Evolutionary conservation across 2,888 invertebrate species (phyloP).

Genomic region (Nebria salina): DNA sequence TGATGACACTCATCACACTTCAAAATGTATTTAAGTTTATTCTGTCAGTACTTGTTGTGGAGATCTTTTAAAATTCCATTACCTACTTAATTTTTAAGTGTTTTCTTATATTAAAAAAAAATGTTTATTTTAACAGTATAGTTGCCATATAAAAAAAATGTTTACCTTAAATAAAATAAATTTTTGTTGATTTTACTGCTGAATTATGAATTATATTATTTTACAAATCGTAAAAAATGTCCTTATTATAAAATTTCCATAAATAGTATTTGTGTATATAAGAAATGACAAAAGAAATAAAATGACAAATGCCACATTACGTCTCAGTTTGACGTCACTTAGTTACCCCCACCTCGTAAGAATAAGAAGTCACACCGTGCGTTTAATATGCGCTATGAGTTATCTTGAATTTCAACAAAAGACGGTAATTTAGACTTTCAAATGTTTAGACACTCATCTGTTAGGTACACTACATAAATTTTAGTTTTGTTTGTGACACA

Average conservation of each 20-base stretch:
- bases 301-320: not conserved
- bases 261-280: not conserved
- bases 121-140: not conserved
- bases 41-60: not conserved
- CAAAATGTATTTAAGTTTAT: not conserved
- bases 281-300: not conserved
- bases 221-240: not conserved
- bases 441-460: conserved; percentile 19
- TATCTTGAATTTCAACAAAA: conserved; percentile 8
- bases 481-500: conserved; percentile 18
- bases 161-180: no score
- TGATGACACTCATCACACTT: not conserved
- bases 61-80: not conserved
- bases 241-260: not conserved
- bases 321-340: not conserved
- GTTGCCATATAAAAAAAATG: no score
- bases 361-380: not conserved
- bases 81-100: not conserved
- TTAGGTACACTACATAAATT: conserved; percentile 22
- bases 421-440: conserved; percentile 21
- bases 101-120: not conserved
- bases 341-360: not conserved
- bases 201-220: no score
- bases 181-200: no score
- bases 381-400: not conserved